phyloP scores from a whole-genome alignment of 2,113 vertebrate genomes.

The Pangasianodon hypophthalmus region DNA sequence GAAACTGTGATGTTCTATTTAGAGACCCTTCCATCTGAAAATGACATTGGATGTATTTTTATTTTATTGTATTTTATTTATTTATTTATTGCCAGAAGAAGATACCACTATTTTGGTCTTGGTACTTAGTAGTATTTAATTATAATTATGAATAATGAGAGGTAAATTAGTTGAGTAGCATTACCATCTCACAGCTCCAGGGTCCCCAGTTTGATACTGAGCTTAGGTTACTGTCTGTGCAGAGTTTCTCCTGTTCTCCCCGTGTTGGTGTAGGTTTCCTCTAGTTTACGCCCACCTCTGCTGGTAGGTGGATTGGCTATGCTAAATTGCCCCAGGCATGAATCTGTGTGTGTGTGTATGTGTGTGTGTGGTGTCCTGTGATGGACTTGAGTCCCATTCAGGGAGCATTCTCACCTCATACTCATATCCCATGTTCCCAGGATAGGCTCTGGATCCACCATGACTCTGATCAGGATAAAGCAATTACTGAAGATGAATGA shows the following conservation, averaged over 20 bases:
- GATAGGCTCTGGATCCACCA: not conserved
- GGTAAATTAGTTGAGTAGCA: not conserved
- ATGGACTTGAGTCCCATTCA: not conserved
- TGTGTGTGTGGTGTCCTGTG: not conserved
- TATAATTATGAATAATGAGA: not conserved
- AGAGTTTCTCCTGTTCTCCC: not conserved
- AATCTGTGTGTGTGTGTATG: not conserved
- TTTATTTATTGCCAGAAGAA: not conserved
- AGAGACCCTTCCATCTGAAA: not conserved
- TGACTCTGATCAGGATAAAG: not conserved
- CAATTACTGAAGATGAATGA: not conserved
- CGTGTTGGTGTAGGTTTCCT: not conserved
- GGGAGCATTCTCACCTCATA: not conserved
- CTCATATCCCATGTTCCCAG: not conserved
- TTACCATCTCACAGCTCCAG: not conserved
- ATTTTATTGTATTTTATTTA: not conserved
- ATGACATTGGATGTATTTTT: not conserved
- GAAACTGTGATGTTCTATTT: not conserved
- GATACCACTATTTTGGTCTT: not conserved
- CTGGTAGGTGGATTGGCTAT: not conserved
- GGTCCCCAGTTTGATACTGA: not conserved
- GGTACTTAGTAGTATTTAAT: not conserved
- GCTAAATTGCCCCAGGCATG: not conserved
- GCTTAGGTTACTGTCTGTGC: not conserved
- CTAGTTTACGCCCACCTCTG: not conserved